These are phyloP conservation scores for Theretra japonica DNA, from an alignment of 2,888 invertebrate genomes.

Conservation along the genomic window DNA sequence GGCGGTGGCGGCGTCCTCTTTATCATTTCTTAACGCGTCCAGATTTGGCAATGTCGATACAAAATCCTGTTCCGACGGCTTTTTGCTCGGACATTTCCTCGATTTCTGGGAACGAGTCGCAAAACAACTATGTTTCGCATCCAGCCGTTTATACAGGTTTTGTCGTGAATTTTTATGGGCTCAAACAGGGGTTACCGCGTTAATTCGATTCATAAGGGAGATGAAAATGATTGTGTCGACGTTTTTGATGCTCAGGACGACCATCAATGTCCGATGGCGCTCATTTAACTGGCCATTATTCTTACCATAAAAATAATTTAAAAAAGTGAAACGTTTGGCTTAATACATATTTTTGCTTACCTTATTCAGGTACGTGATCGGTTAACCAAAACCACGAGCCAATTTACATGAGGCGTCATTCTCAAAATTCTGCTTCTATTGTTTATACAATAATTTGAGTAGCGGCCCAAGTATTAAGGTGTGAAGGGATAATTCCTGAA, in stretches of 20 bases:
- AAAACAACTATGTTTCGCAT: slow-evolving; percentile 78
- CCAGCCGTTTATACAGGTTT: slow-evolving; percentile 81
- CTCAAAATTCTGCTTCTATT: slow-evolving; percentile 59
- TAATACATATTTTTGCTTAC: slow-evolving; percentile 33
- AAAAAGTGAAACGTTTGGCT: slow-evolving; percentile 17
- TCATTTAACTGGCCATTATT: slow-evolving; percentile 24
- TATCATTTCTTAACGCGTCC: slow-evolving; percentile 83
- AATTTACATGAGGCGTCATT: slow-evolving; percentile 60
- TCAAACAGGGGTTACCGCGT: slow-evolving; percentile 67
- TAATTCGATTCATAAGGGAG: slow-evolving; percentile 65
- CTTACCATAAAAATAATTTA: slow-evolving; percentile 23
- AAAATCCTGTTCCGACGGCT: slow-evolving; percentile 80
- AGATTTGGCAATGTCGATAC: slow-evolving; percentile 82
- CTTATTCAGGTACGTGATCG: slow-evolving; percentile 32
- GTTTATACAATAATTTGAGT: slow-evolving; percentile 77
- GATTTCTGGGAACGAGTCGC: slow-evolving; percentile 78
- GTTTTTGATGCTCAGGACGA: slow-evolving; percentile 36
- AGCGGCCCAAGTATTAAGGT: slow-evolving; percentile 69
- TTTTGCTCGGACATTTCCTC: slow-evolving; percentile 80
- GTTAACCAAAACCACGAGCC: slow-evolving; percentile 44
- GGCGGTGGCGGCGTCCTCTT: slow-evolving; percentile 73
- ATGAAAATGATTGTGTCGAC: slow-evolving; percentile 54
- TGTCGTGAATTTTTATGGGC: slow-evolving; percentile 80
- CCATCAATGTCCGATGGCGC: slow-evolving; percentile 40
- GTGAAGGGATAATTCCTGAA: slow-evolving; percentile 81